phyloP scores from a whole-genome alignment of 2,888 invertebrate genomes.

The Agonopterix subpropinquella region DNA sequence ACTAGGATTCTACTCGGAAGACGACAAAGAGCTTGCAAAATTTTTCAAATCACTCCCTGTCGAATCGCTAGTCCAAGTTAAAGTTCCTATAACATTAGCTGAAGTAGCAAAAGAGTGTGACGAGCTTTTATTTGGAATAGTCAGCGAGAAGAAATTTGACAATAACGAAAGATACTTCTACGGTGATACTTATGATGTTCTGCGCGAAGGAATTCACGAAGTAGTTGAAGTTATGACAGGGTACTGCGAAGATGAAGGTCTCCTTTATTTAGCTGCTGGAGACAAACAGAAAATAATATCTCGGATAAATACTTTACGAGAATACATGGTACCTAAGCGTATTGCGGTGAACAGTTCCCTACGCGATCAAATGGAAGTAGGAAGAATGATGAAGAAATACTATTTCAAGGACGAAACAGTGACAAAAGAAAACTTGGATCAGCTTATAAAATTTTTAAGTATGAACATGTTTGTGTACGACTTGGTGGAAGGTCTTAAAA shows the following conservation, averaged over 20 bases:
- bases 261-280: slow-evolving; percentile 10
- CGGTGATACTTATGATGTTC: slow-evolving; percentile 34
- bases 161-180: slow-evolving; percentile 32
- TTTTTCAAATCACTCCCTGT: slow-evolving; percentile 28
- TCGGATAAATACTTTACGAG: slow-evolving; percentile 12
- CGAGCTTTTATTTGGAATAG: slow-evolving; percentile 21
- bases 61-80: slow-evolving; percentile 14
- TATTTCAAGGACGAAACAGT: slow-evolving; percentile 20
- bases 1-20: slow-evolving; percentile 29
- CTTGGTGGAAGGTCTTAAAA: slow-evolving; percentile 5
- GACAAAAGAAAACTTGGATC: slow-evolving; percentile 19
- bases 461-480: slow-evolving; percentile 15
- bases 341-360: slow-evolving; percentile 26
- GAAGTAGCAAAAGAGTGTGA: slow-evolving; percentile 12
- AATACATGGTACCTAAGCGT: slow-evolving; percentile 34
- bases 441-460: slow-evolving; percentile 16
- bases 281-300: slow-evolving; percentile 1
- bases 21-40: slow-evolving; percentile 23
- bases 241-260: slow-evolving; percentile 80
- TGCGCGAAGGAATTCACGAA: slow-evolving; percentile 61
- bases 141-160: slow-evolving; percentile 31
- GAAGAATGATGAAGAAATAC: slow-evolving; percentile 20
- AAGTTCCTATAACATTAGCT: slow-evolving; percentile 17
- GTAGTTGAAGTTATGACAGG: slow-evolving; percentile 81
- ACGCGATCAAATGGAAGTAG: slow-evolving; percentile 20